Percentiles rank a stretch among this genome's conserved stretches.
These are phyloP conservation scores for Mylabris phalerata DNA, from an alignment of 1,140 invertebrate species.

Conservation along the genomic window DNA sequence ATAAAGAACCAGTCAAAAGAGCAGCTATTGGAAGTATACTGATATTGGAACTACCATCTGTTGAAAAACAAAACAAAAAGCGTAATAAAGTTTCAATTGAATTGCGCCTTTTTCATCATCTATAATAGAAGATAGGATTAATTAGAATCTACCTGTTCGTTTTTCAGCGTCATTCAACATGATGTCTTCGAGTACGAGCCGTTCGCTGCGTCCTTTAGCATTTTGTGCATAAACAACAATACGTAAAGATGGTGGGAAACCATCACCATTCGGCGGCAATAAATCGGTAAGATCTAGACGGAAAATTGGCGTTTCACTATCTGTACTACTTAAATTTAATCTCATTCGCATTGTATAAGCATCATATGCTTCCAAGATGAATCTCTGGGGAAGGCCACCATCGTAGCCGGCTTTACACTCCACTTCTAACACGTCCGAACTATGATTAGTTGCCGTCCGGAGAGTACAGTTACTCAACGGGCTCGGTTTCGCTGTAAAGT, in stretches of 20 bases:
- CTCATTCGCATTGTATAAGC: constrained; percentile 60
- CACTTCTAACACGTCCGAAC: constrained; percentile 61
- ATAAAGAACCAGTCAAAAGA: constrained; percentile 52
- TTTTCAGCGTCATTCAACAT: constrained; percentile 81
- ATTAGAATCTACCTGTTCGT: constrained; percentile 58
- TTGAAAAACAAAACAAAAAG: constrained; percentile 16
- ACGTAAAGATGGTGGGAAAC: constrained; percentile 52
- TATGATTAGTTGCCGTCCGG: constrained; percentile 60
- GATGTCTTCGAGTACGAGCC: constrained; percentile 73
- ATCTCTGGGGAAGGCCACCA: constrained; percentile 75
- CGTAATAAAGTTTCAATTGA: no score
- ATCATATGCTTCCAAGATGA: constrained; percentile 73
- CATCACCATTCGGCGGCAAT: constrained; percentile 24
- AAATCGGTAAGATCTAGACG: constrained; percentile 50
- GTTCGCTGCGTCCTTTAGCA: constrained; percentile 77
- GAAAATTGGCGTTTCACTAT: constrained; percentile 56
- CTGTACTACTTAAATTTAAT: constrained; percentile 53
- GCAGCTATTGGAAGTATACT: constrained; percentile 56
- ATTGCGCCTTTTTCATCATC: no score
- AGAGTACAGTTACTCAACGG: constrained; percentile 77
- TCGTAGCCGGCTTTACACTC: constrained; percentile 75
- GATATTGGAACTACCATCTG: constrained; percentile 53
- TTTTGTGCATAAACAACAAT: constrained; percentile 79
- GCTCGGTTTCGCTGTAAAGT: constrained; percentile 62
- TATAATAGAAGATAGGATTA: no score